Evolutionary conservation across 2,888 invertebrate species (phyloP).

Genomic region (Aphelenchoides bicaudatus): DNA sequence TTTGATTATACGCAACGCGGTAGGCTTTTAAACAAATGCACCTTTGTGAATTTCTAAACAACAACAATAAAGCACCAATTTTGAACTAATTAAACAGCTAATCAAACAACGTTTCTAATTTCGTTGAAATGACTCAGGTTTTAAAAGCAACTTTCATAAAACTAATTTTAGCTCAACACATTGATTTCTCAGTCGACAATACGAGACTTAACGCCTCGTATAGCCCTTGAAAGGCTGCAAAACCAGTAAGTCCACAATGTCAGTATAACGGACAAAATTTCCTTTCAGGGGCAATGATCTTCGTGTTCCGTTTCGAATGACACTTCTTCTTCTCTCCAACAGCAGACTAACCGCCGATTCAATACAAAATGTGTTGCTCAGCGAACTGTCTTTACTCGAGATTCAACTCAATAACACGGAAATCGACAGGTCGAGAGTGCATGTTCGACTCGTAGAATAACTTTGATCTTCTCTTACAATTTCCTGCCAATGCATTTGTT

Average conservation of each 20-base stretch:
- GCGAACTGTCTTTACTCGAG: slow-evolving; percentile 16
- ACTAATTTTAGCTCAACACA: slow-evolving; percentile 15
- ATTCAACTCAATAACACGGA: slow-evolving; percentile 17
- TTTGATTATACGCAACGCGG: slow-evolving; percentile 18
- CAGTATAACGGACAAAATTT: neutral
- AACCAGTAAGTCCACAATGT: slow-evolving; percentile 6
- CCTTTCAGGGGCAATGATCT: slow-evolving; percentile 18
- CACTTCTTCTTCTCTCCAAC: slow-evolving; percentile 11
- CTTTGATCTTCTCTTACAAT: neutral
- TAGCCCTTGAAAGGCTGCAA: slow-evolving; percentile 15
- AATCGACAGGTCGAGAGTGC: slow-evolving; percentile 16
- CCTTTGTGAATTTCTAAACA: no score
- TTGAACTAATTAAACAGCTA: no score
- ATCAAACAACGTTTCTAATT: no score
- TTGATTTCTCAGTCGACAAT: slow-evolving; percentile 18
- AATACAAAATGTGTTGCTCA: slow-evolving; percentile 15
- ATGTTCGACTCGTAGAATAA: slow-evolving; percentile 14
- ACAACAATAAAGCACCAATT: no score
- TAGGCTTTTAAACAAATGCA: slow-evolving; percentile 10
- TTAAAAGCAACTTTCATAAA: neutral
- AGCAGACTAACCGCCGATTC: slow-evolving; percentile 19
- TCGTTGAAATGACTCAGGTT: neutral
- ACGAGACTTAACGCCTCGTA: slow-evolving; percentile 17
- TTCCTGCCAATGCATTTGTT: no score
- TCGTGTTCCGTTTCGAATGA: slow-evolving; percentile 19